Conservation (phyloP, 2,113 vertebrate species). For the Campylorhamphus procurvoides region DNA sequence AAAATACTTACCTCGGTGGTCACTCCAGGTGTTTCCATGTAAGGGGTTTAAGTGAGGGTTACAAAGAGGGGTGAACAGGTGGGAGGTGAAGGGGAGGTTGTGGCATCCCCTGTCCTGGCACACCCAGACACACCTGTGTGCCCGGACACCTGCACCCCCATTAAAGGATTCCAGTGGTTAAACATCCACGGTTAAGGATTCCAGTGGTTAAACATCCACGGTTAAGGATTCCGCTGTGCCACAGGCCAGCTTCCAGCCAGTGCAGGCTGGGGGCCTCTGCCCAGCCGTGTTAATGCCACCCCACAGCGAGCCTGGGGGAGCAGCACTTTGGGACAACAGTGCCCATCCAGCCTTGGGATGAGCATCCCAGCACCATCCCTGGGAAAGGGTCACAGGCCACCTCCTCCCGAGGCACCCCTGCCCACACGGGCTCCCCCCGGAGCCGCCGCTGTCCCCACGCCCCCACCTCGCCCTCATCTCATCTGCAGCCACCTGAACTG, state of each 20-base stretch:
- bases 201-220: background rate
- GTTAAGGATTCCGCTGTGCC: background rate
- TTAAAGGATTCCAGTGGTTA: rapidly evolving
- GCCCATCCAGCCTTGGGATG: rapidly evolving
- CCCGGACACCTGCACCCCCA: rapidly evolving
- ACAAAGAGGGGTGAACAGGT: background rate
- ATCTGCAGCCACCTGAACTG: background rate
- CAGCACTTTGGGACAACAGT: rapidly evolving
- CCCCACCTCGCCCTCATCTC: background rate
- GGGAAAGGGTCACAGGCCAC: background rate
- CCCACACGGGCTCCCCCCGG: background rate
- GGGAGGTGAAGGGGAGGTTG: background rate
- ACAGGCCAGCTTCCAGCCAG: background rate
- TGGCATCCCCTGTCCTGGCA: background rate
- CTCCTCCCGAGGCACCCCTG: background rate
- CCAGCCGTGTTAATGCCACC: too few species aligned
- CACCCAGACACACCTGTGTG: rapidly evolving
- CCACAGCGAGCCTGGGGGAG: rapidly evolving
- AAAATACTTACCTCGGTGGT: background rate
- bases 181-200: background rate
- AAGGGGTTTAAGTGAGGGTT: background rate
- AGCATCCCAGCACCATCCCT: background rate
- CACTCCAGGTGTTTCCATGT: background rate
- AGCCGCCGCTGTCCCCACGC: background rate
- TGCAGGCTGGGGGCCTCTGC: background rate